These are phyloP conservation scores for Hemibagrus guttatus DNA, from an alignment of 2,797 vertebrate species.

Conservation along the genomic window DNA sequence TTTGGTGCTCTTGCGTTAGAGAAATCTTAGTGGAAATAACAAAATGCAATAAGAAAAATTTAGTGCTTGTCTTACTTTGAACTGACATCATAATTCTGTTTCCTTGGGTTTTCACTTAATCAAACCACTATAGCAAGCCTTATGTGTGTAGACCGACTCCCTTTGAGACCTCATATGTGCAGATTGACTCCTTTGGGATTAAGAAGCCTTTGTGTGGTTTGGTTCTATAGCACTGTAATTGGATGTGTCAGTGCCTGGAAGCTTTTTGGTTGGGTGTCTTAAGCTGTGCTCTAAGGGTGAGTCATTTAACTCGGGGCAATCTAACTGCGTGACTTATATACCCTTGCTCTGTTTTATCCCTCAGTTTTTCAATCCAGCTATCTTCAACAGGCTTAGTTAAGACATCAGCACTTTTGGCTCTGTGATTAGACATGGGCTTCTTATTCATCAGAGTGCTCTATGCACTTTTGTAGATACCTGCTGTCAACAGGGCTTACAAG, in stretches of 20 bases:
- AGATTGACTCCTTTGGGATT: conserved; percentile 55
- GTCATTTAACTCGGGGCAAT: conserved; percentile 56
- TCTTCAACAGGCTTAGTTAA: conserved; percentile 58
- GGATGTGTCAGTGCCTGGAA: conserved; percentile 53
- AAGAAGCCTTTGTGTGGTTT: conserved; percentile 48
- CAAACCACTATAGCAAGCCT: conserved; percentile 27
- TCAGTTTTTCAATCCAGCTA: conserved; percentile 39
- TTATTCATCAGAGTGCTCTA: conserved; percentile 53
- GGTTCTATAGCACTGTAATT: conserved; percentile 52
- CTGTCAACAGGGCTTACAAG: conserved; percentile 65
- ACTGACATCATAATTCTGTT: conserved; percentile 46
- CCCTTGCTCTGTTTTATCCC: conserved; percentile 45
- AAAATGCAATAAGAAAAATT: conserved; percentile 19
- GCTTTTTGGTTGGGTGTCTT: conserved; percentile 50
- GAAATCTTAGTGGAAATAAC: conserved; percentile 6
- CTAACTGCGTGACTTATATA: conserved; percentile 40
- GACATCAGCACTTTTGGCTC: conserved; percentile 58
- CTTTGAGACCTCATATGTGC: conserved; percentile 43
- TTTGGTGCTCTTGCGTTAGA: conserved; percentile 15
- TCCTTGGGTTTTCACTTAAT: conserved; percentile 39
- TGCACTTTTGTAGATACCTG: conserved; percentile 57
- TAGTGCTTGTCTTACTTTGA: conserved; percentile 25
- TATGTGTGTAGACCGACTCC: conserved; percentile 11
- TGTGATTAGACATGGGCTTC: conserved; percentile 52
- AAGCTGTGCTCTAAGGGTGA: conserved; percentile 47